Evolutionary conservation across 2,888 invertebrate genomes (phyloP).

Genomic region (Phoenoteleia sp.): DNA sequence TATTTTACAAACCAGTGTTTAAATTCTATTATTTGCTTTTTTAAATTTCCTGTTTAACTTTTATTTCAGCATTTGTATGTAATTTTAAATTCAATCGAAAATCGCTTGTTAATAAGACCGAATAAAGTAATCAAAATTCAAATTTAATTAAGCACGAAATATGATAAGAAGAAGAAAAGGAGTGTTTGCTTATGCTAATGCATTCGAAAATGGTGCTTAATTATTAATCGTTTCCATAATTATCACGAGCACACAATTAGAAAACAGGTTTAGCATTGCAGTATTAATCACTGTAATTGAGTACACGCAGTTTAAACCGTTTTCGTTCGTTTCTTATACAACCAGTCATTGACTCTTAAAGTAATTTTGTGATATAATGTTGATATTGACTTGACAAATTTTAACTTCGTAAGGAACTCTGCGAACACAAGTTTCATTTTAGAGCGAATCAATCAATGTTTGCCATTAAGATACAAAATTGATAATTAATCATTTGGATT

Average conservation of each 20-base stretch:
- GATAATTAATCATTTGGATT: background rate
- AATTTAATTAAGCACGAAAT: background rate
- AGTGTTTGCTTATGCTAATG: too few species aligned
- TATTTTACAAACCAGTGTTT: too few species aligned
- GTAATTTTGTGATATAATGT: background rate
- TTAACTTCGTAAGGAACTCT: background rate
- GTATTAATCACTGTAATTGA: background rate
- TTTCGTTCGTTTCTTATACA: background rate
- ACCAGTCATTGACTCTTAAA: background rate
- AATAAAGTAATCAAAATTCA: background rate
- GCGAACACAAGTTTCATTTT: background rate
- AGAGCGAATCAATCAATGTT: background rate
- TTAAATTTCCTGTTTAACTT: slow-evolving; percentile 68
- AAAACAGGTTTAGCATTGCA: background rate
- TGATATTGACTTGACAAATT: background rate
- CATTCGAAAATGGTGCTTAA: background rate
- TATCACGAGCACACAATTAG: background rate
- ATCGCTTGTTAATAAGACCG: background rate
- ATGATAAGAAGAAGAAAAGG: background rate
- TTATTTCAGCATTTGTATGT: background rate
- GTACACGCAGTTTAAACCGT: background rate
- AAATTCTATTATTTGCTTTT: too few species aligned
- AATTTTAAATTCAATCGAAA: too few species aligned
- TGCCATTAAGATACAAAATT: background rate
- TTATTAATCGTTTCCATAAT: background rate